Conservation (phyloP, 2,113 vertebrate genomes). For the Stigmatopora nigra region DNA sequence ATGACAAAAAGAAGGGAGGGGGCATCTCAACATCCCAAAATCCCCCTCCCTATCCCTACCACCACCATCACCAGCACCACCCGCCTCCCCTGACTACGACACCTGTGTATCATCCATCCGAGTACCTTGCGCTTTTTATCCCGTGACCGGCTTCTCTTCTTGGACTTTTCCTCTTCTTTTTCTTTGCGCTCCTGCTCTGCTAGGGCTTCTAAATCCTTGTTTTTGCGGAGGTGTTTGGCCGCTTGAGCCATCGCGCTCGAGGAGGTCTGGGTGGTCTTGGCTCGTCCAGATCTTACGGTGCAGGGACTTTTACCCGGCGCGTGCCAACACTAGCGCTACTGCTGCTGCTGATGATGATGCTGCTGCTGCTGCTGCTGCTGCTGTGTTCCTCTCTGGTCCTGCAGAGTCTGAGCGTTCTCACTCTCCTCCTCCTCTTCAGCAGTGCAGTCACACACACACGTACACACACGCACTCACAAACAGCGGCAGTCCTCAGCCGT, state of each 20-base stretch:
- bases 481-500: constrained; percentile 57
- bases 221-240: constrained; percentile 96
- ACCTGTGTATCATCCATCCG: constrained; percentile 50
- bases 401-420: constrained; percentile 57
- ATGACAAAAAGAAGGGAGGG: constrained; percentile 49
- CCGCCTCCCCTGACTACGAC: constrained; percentile 24
- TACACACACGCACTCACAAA: constrained; percentile 42
- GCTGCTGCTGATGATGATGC: no score
- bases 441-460: constrained; percentile 61
- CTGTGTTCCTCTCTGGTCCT: constrained; percentile 55
- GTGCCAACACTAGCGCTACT: constrained; percentile 35
- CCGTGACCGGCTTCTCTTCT: constrained; percentile 90
- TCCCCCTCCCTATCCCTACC: constrained; percentile 24
- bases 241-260: constrained; percentile 87
- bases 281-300: constrained; percentile 44
- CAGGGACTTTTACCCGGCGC: constrained; percentile 43
- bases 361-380: constrained; percentile 37
- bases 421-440: constrained; percentile 58
- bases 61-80: no score
- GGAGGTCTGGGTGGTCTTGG: constrained; percentile 30
- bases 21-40: constrained; percentile 43
- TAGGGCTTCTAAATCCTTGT: constrained; percentile 93
- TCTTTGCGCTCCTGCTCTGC: constrained; percentile 88
- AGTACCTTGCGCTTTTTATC: constrained; percentile 97
- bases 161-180: constrained; percentile 87